A percentile compares a stretch with the other conserved stretches of the same genome.
These are phyloP conservation scores for Orchestes rusci DNA, from an alignment of 2,888 invertebrate species.

Conservation along the genomic window DNA sequence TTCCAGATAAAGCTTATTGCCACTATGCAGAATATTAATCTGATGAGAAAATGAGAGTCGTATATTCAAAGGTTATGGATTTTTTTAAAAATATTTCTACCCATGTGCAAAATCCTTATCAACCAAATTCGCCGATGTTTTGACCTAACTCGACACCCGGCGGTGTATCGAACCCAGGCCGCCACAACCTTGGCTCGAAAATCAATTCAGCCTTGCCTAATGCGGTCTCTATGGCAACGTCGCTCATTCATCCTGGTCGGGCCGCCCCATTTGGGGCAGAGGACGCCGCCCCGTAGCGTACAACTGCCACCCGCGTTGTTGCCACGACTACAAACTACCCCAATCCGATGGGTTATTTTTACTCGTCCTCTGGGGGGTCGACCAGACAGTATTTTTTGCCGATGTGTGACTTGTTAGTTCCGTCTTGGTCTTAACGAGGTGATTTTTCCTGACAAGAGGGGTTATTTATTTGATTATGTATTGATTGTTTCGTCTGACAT, in stretches of 20 bases:
- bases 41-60: no score
- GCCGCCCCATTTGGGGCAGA: constrained; percentile 36
- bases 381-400: background rate
- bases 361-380: constrained; percentile 11
- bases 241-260: constrained; percentile 52
- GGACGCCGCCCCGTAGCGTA: constrained; percentile 24
- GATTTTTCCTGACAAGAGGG: constrained; percentile 8
- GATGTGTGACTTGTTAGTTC: background rate
- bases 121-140: no score
- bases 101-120: no score
- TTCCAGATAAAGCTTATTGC: no score
- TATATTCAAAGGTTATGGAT: no score
- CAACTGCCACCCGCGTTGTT: constrained; percentile 24
- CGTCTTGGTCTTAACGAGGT: constrained; percentile 8
- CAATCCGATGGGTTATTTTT: constrained; percentile 16
- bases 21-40: no score
- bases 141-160: no score
- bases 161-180: background rate
- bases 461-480: no score
- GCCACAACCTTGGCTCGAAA: constrained; percentile 39
- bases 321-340: constrained; percentile 16
- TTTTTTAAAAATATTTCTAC: no score
- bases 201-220: constrained; percentile 43
- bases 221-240: constrained; percentile 47
- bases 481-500: no score